These are phyloP conservation scores for Zaprionus kolodkinae DNA, from an alignment of 1,140 invertebrate species.

Conservation along the genomic window DNA sequence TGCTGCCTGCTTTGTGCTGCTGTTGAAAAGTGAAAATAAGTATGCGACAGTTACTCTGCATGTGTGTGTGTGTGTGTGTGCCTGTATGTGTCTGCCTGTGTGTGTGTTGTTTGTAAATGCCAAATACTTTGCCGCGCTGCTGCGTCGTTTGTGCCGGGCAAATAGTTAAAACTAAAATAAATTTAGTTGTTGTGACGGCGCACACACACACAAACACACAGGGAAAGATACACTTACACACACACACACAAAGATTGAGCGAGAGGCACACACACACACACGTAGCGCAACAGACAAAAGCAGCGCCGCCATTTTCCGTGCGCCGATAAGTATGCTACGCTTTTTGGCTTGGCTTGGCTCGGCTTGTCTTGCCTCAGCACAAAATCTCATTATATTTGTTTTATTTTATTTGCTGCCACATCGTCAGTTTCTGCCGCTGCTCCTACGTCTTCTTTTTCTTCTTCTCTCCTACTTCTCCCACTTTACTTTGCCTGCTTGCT, in stretches of 20 bases:
- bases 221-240: too few species aligned
- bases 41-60: conserved; percentile 33
- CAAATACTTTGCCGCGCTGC: conserved; percentile 55
- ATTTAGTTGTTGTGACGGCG: conserved; percentile 70
- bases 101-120: conserved; percentile 50
- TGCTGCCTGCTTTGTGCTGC: conserved; percentile 46
- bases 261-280: conserved; percentile 6
- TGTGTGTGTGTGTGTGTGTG: conserved; percentile 25
- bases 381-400: conserved; percentile 82
- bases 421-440: conserved; percentile 57
- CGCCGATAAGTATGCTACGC: conserved; percentile 78
- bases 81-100: conserved; percentile 41
- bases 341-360: conserved; percentile 46
- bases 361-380: conserved; percentile 45
- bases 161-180: conserved; percentile 83
- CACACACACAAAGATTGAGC: too few species aligned
- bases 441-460: conserved; percentile 50
- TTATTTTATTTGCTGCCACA: conserved; percentile 80
- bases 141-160: conserved; percentile 64
- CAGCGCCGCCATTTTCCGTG: conserved; percentile 66
- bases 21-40: conserved; percentile 79
- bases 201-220: conserved; percentile 27
- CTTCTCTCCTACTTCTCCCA: conserved; percentile 6
- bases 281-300: conserved; percentile 52
- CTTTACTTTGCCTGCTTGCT: not conserved